Conservation (phyloP, 2,888 invertebrate species). For the Horisme vitalbata region DNA sequence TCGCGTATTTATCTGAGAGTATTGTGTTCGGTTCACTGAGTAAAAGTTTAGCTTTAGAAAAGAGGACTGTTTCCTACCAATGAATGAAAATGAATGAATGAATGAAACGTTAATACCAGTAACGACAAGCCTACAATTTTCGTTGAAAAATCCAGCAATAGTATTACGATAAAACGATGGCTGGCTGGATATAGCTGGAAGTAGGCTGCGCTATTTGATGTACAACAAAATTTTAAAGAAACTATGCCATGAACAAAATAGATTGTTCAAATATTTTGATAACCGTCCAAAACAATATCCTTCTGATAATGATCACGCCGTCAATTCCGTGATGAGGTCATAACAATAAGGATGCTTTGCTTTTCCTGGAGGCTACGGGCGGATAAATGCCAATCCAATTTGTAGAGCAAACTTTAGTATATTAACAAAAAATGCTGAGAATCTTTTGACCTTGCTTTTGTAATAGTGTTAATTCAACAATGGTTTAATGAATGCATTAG, state of each 20-base stretch:
- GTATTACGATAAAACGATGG: too few relatives aligned
- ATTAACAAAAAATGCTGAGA: slow-evolving; percentile 21
- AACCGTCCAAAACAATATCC: slow-evolving; percentile 45
- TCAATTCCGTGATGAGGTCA: slow-evolving; percentile 64
- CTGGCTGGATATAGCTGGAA: too few relatives aligned
- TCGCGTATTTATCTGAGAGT: slow-evolving; percentile 3
- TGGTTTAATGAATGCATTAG: not conserved
- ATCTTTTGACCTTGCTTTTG: slow-evolving; percentile 17
- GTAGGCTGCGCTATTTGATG: too few relatives aligned
- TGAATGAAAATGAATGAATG: too few relatives aligned
- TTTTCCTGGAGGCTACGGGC: slow-evolving; percentile 35
- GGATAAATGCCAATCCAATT: slow-evolving; percentile 32
- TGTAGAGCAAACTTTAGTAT: slow-evolving; percentile 15
- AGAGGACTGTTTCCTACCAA: too few relatives aligned
- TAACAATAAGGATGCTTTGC: slow-evolving; percentile 56
- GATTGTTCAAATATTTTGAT: slow-evolving; percentile 42
- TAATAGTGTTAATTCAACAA: slow-evolving; percentile 7
- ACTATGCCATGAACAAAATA: not conserved
- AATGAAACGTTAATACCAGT: too few relatives aligned
- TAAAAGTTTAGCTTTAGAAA: too few relatives aligned
- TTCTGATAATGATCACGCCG: slow-evolving; percentile 55
- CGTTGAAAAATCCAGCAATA: too few relatives aligned
- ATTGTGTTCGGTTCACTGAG: slow-evolving; percentile 8
- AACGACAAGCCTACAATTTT: too few relatives aligned
- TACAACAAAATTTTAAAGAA: too few relatives aligned